These are phyloP conservation scores for Stegodyphus mimosarum DNA, from an alignment of 1,140 invertebrate genomes.

Conservation along the genomic window DNA sequence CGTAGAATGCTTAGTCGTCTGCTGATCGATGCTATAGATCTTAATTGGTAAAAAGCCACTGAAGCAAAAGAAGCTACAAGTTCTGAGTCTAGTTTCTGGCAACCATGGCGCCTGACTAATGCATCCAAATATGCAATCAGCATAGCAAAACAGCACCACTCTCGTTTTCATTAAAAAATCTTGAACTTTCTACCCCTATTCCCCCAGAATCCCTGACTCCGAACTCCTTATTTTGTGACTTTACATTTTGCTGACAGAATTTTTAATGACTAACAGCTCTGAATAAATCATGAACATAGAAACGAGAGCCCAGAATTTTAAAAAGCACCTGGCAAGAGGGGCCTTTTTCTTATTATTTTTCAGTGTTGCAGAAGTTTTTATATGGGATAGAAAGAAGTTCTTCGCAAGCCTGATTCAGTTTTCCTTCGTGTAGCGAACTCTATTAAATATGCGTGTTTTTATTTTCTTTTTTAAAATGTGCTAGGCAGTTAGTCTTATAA, in stretches of 20 bases:
- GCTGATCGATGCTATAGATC: slow-evolving; percentile 1
- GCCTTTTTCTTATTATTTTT: slow-evolving; percentile 14
- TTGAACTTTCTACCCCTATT: not conserved
- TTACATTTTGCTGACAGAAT: slow-evolving; percentile 37
- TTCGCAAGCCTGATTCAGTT: too few relatives aligned
- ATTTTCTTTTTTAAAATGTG: too few relatives aligned
- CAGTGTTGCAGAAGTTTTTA: too few relatives aligned
- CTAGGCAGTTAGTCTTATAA: too few relatives aligned
- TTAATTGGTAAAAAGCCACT: slow-evolving; percentile 36
- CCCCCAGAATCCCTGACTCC: slow-evolving; percentile 10
- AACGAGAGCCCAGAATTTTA: slow-evolving; percentile 15
- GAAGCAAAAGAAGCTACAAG: slow-evolving; percentile 4
- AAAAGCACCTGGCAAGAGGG: slow-evolving; percentile 10
- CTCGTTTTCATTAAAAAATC: slow-evolving; percentile 22
- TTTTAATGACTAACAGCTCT: slow-evolving; percentile 32
- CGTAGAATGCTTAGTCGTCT: not conserved
- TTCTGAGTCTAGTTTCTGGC: slow-evolving; percentile 19
- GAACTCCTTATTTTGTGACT: not conserved
- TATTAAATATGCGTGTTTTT: too few relatives aligned
- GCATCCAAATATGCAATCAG: slow-evolving; percentile 26
- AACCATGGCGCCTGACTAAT: not conserved
- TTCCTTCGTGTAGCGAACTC: too few relatives aligned
- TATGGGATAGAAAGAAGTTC: too few relatives aligned
- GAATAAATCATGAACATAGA: slow-evolving; percentile 31
- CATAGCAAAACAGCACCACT: not conserved